Evolutionary conservation across 2,888 invertebrate species (phyloP).

Genomic region (Ornithoptera alexandrae): DNA sequence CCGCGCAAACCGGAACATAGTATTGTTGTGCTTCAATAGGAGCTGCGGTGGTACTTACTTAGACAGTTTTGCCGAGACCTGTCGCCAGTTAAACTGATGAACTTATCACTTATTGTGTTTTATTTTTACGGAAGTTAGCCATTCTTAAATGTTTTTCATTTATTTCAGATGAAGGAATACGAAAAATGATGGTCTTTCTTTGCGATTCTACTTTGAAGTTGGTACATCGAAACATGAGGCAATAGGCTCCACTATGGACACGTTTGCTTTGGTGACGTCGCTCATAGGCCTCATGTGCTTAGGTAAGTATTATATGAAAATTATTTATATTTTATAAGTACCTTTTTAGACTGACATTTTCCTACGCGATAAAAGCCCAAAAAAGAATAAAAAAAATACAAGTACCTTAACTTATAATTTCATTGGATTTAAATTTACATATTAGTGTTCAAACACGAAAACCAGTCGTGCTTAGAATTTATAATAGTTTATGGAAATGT

Average conservation of each 20-base stretch:
- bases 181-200: conserved; percentile 45
- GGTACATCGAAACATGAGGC: conserved; percentile 48
- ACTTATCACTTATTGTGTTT: not conserved
- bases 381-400: no score
- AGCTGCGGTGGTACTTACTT: no score
- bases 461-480: no score
- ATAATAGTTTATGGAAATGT: no score
- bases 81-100: not conserved
- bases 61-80: no score
- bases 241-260: conserved; percentile 59
- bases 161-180: conserved; percentile 56
- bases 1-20: no score
- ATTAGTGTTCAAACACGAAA: no score
- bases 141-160: conserved; percentile 32
- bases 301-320: conserved; percentile 46
- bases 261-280: conserved; percentile 56
- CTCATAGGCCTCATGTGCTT: conserved; percentile 65
- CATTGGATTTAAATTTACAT: no score
- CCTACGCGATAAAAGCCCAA: no score
- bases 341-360: no score
- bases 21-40: no score
- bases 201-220: conserved; percentile 34
- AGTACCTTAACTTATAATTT: no score
- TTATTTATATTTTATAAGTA: not conserved
- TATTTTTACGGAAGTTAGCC: not conserved